Percentiles rank a stretch among this genome's conserved stretches.
Evolutionary conservation across 2,888 invertebrate genomes (phyloP).

Genomic region (Torymus tubicola): DNA sequence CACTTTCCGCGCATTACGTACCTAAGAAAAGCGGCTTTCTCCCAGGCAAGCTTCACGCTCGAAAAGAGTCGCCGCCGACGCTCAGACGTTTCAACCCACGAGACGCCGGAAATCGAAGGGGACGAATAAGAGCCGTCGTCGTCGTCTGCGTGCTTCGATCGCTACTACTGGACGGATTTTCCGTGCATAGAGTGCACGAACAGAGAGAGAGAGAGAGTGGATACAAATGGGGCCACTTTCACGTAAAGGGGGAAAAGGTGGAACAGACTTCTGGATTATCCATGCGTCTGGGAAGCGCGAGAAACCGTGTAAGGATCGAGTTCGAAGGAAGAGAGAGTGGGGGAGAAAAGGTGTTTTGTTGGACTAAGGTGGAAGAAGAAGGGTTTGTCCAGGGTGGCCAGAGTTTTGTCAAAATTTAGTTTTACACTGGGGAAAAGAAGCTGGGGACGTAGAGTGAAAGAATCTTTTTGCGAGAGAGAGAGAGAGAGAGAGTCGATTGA

Average conservation of each 20-base stretch:
- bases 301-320: not conserved
- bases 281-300: not conserved
- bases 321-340: not conserved
- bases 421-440: too few species aligned
- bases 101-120: conserved; percentile 15
- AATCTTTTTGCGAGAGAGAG: too few species aligned
- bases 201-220: not conserved
- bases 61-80: not conserved
- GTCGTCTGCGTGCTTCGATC: not conserved
- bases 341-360: not conserved
- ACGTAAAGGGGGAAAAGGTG: too few species aligned
- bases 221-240: conserved; percentile 28
- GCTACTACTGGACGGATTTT: conserved; percentile 6
- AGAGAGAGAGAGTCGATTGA: too few species aligned
- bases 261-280: too few species aligned
- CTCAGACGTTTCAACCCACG: too few species aligned
- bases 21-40: conserved; percentile 25
- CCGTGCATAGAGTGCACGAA: not conserved
- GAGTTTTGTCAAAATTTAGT: too few species aligned
- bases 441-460: too few species aligned
- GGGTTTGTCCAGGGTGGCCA: too few species aligned
- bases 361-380: too few species aligned
- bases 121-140: not conserved
- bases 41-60: not conserved
- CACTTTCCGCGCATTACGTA: not conserved